Evolutionary conservation across 1,140 invertebrate species (phyloP).

Genomic region (Diachasmimorpha longicaudata): DNA sequence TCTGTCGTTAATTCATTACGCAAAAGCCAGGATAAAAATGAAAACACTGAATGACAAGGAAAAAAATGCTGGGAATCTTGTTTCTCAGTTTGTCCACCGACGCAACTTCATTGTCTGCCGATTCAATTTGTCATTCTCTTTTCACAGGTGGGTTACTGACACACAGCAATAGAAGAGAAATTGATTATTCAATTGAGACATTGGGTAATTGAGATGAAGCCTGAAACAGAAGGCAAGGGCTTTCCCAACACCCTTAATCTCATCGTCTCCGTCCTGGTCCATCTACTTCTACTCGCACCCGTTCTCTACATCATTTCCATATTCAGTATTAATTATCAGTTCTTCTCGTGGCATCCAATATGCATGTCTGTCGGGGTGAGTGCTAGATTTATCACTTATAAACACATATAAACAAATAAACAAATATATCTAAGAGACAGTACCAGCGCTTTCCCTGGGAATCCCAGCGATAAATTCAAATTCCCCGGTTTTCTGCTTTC

Average conservation of each 20-base stretch:
- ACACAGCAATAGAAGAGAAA: background rate
- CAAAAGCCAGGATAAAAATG: background rate
- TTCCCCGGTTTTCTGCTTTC: too few species aligned
- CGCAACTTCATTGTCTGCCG: background rate
- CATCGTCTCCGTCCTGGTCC: conserved; percentile 40
- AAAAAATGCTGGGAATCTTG: background rate
- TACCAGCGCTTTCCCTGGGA: too few species aligned
- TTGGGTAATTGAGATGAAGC: background rate
- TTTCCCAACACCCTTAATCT: conserved; percentile 27
- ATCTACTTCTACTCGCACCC: conserved; percentile 50
- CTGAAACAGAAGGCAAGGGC: background rate
- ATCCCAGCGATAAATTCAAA: too few species aligned
- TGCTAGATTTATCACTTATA: conserved; percentile 8
- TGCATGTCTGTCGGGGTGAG: conserved; percentile 56
- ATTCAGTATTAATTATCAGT: conserved; percentile 35
- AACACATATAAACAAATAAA: background rate
- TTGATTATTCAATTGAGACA: background rate
- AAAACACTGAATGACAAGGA: background rate
- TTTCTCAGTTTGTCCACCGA: background rate
- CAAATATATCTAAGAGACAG: too few species aligned
- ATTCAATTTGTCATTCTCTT: background rate
- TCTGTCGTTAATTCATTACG: background rate
- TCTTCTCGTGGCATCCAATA: conserved; percentile 59
- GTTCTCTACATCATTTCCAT: conserved; percentile 52
- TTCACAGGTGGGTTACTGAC: background rate